These are phyloP conservation scores for Drosophila erecta DNA, from an alignment of 1,140 invertebrate genomes.

Conservation along the genomic window DNA sequence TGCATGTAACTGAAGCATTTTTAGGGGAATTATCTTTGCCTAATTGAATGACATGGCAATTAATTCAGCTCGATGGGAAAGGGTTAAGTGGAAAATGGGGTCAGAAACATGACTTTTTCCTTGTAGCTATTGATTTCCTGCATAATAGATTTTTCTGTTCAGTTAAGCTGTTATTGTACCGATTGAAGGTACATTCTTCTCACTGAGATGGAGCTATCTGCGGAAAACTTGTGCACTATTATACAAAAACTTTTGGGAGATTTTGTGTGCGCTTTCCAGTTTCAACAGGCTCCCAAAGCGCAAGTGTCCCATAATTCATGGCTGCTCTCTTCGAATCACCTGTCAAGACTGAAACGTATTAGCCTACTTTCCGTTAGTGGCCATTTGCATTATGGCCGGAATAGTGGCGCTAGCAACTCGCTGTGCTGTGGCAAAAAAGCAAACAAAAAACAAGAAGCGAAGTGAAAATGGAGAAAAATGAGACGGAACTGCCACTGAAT, in stretches of 20 bases:
- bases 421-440: not conserved
- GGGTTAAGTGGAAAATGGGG: not conserved
- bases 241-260: no score
- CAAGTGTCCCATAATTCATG: conserved; percentile 6
- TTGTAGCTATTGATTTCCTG: conserved; percentile 6
- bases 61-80: conserved; percentile 32
- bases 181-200: not conserved
- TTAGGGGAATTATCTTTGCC: conserved; percentile 63
- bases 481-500: conserved; percentile 67
- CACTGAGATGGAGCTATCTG: no score
- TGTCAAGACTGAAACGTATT: conserved; percentile 15
- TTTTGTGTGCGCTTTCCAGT: not conserved
- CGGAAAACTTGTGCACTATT: no score
- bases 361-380: conserved; percentile 22
- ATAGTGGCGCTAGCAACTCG: conserved; percentile 2
- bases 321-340: conserved; percentile 21
- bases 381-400: conserved; percentile 55
- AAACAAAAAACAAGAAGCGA: not conserved
- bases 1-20: conserved; percentile 64
- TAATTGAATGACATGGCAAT: conserved; percentile 71
- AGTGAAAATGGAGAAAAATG: conserved; percentile 27
- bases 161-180: not conserved
- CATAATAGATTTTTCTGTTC: conserved; percentile 17
- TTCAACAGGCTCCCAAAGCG: not conserved
- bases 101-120: not conserved